phyloP scores from a whole-genome alignment of 92 coral and sea anemone species.

The Palythoa grandiflora region DNA sequence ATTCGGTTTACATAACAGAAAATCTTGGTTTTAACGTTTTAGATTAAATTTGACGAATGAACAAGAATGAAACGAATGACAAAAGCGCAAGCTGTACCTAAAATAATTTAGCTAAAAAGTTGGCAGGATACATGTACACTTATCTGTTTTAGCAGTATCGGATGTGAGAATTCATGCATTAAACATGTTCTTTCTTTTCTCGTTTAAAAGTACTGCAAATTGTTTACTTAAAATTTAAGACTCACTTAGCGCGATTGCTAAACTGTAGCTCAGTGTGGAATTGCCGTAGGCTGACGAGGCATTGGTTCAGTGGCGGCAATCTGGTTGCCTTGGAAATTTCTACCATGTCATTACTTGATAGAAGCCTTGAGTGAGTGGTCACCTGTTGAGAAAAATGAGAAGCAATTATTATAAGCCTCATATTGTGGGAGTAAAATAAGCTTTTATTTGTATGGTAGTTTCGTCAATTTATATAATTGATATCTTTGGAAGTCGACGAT shows the following conservation, averaged over 20 bases:
- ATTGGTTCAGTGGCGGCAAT: background rate
- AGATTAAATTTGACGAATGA: too few species aligned
- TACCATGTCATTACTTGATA: constrained; percentile 67
- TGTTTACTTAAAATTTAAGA: too few species aligned
- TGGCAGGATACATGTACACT: too few species aligned
- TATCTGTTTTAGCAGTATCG: too few species aligned
- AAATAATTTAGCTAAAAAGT: too few species aligned
- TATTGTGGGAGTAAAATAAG: background rate
- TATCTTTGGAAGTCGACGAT: background rate
- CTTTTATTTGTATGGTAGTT: background rate
- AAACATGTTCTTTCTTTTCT: too few species aligned
- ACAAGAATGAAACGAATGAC: too few species aligned
- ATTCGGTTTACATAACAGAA: too few species aligned
- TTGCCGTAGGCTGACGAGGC: background rate
- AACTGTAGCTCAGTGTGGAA: background rate
- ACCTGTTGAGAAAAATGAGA: constrained; percentile 45
- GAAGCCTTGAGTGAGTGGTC: constrained; percentile 79
- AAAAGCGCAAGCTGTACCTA: too few species aligned
- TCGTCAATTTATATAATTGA: background rate
- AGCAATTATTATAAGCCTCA: background rate
- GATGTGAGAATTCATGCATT: too few species aligned
- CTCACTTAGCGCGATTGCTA: background rate
- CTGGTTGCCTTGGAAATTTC: constrained; percentile 55
- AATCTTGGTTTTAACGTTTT: too few species aligned
- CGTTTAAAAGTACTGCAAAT: too few species aligned